Evolutionary conservation across 2,888 invertebrate species (phyloP), one percentile per base, ranked within the genome.

Genomic region (Oxystoma pomonae): DNA sequence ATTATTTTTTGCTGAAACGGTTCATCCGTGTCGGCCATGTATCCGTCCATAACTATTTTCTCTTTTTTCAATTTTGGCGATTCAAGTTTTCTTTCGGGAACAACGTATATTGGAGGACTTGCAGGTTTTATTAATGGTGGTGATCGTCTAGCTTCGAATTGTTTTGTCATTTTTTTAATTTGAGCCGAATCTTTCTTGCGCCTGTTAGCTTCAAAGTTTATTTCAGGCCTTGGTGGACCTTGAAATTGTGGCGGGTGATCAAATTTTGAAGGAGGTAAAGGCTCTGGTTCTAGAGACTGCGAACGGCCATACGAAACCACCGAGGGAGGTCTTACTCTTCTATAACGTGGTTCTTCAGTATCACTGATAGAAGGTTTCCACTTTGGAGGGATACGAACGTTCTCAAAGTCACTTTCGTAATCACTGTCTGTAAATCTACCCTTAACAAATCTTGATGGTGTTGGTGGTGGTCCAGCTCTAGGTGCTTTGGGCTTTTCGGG

Each of bases 1-100:
- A 71, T 66, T n/a, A 72, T 67, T 63, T 73, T 74, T 57, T 74
- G 72, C 59, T 72, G 71, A 16, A 84, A 80, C 1, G 86, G 85
- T 69, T 89, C 89, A 69, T 89, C 88, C 0, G 89, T 89, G 72
- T 89, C 89, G 1, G 89, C 89, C 78, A 87, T 86, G 72, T 89
- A 89, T 12, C 89, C 89, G 64, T 86, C 86, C 20, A 81, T 77
- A 59, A 81, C 77, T 22, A 74, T 73, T 72, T 83, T 83, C n/a
- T n/a, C n/a, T 59, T 79, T 78, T 72, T 85, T 85, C 16, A 79
- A 75, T 74, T 84, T 85, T 0, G 85, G 84, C 1, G 84, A 83
- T 57, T 83, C 83, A 0, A 83, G 81, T 63, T 72, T 74, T 60
- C 67, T 68, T 65, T 76, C 75, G 3, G 78, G 71, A 69, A 78